Percentiles rank a stretch among this genome's conserved stretches.
These are phyloP conservation scores for Rhinopomastus cyanomelas DNA, from an alignment of 2,113 vertebrate species.

Conservation along the genomic window DNA sequence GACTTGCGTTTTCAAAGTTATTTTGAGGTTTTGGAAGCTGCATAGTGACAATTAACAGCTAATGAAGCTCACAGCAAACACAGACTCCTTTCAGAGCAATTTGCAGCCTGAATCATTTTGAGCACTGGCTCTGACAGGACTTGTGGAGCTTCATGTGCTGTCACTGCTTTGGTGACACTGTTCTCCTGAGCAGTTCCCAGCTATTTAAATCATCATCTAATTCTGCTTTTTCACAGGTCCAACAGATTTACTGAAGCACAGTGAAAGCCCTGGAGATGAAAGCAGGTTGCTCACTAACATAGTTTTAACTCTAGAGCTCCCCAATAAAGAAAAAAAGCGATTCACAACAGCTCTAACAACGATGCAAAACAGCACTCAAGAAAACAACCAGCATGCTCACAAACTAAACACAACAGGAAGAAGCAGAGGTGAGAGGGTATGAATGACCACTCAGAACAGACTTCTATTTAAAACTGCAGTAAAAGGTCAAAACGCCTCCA, in stretches of 20 bases:
- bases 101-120: accelerated
- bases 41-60: not conserved
- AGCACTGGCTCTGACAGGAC: not conserved
- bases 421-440: slow-evolving; percentile 63
- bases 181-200: not conserved
- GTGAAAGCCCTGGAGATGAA: slow-evolving; percentile 13
- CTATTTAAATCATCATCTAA: not conserved
- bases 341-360: slow-evolving; percentile 62
- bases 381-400: slow-evolving; percentile 39
- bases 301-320: slow-evolving; percentile 6
- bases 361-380: slow-evolving; percentile 38
- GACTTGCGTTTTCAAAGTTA: not conserved
- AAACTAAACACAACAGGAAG: slow-evolving; percentile 67
- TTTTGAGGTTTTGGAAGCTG: not conserved
- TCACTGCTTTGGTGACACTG: not conserved
- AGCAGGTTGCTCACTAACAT: slow-evolving; percentile 10
- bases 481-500: slow-evolving; percentile 73
- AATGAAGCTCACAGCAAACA: not conserved
- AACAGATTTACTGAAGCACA: not conserved
- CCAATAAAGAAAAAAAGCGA: not conserved
- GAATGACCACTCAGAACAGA: slow-evolving; percentile 60
- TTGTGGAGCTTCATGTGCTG: not conserved
- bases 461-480: slow-evolving; percentile 75
- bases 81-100: not conserved
- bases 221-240: not conserved